phyloP scores from a whole-genome alignment of 2,888 invertebrate species.

The Marronus borbonicus region DNA sequence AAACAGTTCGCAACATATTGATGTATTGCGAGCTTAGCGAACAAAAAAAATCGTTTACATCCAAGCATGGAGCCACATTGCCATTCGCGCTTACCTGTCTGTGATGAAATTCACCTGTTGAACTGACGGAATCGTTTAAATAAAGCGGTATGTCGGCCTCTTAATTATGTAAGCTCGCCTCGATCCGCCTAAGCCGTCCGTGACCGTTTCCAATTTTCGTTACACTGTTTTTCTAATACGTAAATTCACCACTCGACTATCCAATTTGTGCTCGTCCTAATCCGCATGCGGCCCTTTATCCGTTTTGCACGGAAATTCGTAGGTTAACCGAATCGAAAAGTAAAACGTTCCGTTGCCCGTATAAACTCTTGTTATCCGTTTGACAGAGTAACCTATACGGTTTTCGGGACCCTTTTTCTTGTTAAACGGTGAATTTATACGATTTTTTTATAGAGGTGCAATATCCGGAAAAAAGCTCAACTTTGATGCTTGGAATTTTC shows the following conservation, averaged over 20 bases:
- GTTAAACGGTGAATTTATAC: slow-evolving; percentile 21
- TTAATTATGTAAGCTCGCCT: slow-evolving; percentile 58
- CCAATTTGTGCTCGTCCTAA: slow-evolving; percentile 44
- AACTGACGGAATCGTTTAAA: slow-evolving; percentile 55
- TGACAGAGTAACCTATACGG: slow-evolving; percentile 9
- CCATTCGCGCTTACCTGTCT: slow-evolving; percentile 54
- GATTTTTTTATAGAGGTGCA: neutral
- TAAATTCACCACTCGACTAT: slow-evolving; percentile 45
- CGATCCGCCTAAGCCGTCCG: slow-evolving; percentile 56
- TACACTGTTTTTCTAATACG: slow-evolving; percentile 46
- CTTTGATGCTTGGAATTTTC: no score
- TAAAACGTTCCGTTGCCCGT: slow-evolving; percentile 18
- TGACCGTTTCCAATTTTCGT: slow-evolving; percentile 49
- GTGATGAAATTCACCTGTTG: slow-evolving; percentile 58
- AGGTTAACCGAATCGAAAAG: slow-evolving; percentile 27
- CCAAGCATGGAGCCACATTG: neutral
- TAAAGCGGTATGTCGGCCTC: slow-evolving; percentile 53
- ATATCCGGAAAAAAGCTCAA: no score
- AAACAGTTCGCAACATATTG: neutral
- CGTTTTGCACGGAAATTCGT: slow-evolving; percentile 39
- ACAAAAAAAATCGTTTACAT: slow-evolving; percentile 22
- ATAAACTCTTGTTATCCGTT: slow-evolving; percentile 33
- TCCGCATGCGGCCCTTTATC: slow-evolving; percentile 33
- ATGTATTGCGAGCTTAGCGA: neutral
- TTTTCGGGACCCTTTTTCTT: neutral